Evolutionary conservation across 1,140 invertebrate genomes (phyloP), one percentile per base, ranked within the genome.

Genomic region (Tenebrio molitor): DNA sequence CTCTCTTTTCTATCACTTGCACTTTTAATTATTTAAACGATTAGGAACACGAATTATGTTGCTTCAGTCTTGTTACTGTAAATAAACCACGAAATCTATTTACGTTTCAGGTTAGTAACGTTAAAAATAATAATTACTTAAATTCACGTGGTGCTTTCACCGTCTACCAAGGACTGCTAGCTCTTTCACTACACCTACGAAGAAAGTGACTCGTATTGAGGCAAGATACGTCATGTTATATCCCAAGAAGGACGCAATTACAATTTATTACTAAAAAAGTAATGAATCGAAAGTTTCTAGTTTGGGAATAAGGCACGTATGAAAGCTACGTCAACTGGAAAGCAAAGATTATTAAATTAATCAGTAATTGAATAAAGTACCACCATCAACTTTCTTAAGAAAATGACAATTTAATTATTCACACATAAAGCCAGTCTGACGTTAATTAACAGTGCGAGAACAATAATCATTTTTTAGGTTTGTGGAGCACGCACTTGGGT

Each of bases 161-260:
- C 72, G 72, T 69, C 72, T 63, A 53, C 72, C 17, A 67, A 73
- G 19, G 29, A 69, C 72, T 73, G 72, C 36, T 63, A 29, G 21
- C 69, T 71, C 70, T 72, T 72, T 72, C 70, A 66, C 70, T 66
- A 65, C 25, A 72, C 58, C 70, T 50, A 46, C 25, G 63, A 72
- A 72, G 70, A 72, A 72, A 72, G 70, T 72, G 44, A 65, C 70
- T 69, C 33, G 67, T 69, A 46, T 69, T 69, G 39, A 50, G 42
- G 42, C 44, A 36, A 69, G 42, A 50, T 50, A 44, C 66, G 46
- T 34, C 66, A 33, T 46, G 33, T 33, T 44, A 68, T 34, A 41
- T 39, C 34, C 41, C 16, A 68, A 46, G 23, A 50, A 68, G 46
- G 66, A 68, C 42, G 46, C 42, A 34, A 50, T 33, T 44, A 33